Base-by-base conservation (phyloP, 2,888 invertebrate genomes). In the Plagodis pulveraria region DNA sequence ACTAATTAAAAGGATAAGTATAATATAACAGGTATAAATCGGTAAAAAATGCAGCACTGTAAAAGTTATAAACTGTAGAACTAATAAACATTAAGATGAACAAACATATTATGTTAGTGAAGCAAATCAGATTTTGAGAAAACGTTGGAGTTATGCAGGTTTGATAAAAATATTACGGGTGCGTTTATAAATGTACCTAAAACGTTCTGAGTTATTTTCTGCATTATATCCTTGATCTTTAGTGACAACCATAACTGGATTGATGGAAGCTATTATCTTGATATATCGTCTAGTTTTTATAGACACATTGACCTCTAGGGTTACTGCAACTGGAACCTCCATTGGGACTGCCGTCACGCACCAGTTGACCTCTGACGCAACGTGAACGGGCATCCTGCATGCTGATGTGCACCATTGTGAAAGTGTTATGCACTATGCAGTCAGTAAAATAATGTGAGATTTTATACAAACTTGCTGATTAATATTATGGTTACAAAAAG, bases 281-380 rank as follows among this genome's bases (percentile, higher is more conserved):
- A 61, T 65, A 58, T 62, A 42, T 76, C 58, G 68, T 80, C 81
- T 66, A 83, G 75, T 79, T 81, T 78, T 77, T 81, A 86, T 76
- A 77, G 81, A 86, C 83, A 62, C 84, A 87, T 86, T 90, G 88
- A 89, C 90, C 90, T 90, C 84, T 81, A 83, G 70, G 70, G 63
- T 74, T 83, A 81, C 70, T 74, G 83, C 84, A 87, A 86, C 74
- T 70, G 67, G 64, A 63, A 53, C 66, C 58, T 73, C 70, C 66
- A 75, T 78, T 76, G 80, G 79, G 74, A 82, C 72, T 63, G 76
- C 66, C 74, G 72, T 72, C 91, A 91, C 87, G 89, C 78, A 75
- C 84, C 65, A 55, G 47, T 73, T 89, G 89, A 90, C 91, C 90
- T 87, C 88, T 91, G 91, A 91, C 77, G 90, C 89, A 91, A 91